Base-by-base conservation (phyloP, 2,113 vertebrate genomes). In the Eretmochelys imbricata region DNA sequence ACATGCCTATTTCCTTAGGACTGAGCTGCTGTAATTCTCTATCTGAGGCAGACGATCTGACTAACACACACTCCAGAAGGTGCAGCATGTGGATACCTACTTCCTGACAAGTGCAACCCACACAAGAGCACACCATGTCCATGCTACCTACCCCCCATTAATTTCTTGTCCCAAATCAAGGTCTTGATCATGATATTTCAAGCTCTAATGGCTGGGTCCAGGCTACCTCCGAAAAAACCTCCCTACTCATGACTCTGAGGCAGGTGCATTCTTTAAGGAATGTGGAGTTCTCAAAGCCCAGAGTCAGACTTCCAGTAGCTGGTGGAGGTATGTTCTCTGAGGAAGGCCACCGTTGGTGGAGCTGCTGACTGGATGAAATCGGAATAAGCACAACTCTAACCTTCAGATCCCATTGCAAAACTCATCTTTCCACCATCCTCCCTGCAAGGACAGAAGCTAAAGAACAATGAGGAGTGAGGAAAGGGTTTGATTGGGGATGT, bases 161-260 rank as follows among this genome's bases (percentile, higher is more conserved):
- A 48, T 48, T 78, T 48, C 42, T 48, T 78, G 42, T 42, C 24
- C 38, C 42, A 76, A 13, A 46, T 76, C 38, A 46, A 76, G 22
- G 24, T 27, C 72, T 76, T 48, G 75, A 12, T 48, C 75, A 27
- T 48, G 75, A 25, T 78, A 48, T 29, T 48, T 14, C 46, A 78
- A 78, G 24, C 75, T 78, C 12, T 78, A 48, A 48, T 78, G 75
- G 13, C 42, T 14, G 92, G 95, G 87, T 88, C 91, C 93, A 95
- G 85, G 51, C 94, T 85, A 83, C 80, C 91, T 89, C 90, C 75
- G 96, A 94, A 87, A 89, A 82, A 85, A 78, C 94, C 83, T 94
- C 94, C 93, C 78, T 85, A 35, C 79, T 95, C 95, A 84, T 80
- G 29, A 16, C 95, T 88, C 75, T 78, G 89, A 83, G 87, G 19